These are phyloP conservation scores for Pangasius macronema DNA, from an alignment of 2,797 vertebrate genomes.

Conservation along the genomic window DNA sequence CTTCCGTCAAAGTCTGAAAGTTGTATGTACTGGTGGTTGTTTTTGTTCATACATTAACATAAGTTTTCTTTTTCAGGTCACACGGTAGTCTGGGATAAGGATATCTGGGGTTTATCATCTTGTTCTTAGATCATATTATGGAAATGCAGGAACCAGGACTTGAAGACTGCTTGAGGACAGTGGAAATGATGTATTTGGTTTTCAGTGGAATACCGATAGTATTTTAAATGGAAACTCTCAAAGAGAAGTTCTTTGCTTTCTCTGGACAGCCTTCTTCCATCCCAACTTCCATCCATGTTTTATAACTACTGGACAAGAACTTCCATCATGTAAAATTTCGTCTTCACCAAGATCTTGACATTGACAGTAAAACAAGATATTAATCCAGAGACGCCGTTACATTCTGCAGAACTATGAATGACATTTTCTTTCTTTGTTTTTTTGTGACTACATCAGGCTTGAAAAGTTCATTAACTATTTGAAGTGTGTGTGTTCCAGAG, in stretches of 20 bases:
- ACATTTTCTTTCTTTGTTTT: slow-evolving; percentile 35
- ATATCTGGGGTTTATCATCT: slow-evolving; percentile 56
- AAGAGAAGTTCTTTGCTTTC: slow-evolving; percentile 59
- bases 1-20: background rate
- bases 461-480: slow-evolving; percentile 61
- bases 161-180: slow-evolving; percentile 47
- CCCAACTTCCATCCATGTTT: slow-evolving; percentile 62
- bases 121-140: slow-evolving; percentile 63
- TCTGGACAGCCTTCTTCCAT: slow-evolving; percentile 60
- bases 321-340: slow-evolving; percentile 55
- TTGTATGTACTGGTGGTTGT: background rate
- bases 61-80: slow-evolving; percentile 71
- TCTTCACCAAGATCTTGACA: slow-evolving; percentile 43
- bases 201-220: slow-evolving; percentile 65
- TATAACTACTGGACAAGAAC: slow-evolving; percentile 49
- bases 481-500: slow-evolving; percentile 71
- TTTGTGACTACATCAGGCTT: slow-evolving; percentile 59
- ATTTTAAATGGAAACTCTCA: slow-evolving; percentile 60
- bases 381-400: slow-evolving; percentile 38
- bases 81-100: slow-evolving; percentile 73
- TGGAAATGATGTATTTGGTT: slow-evolving; percentile 66
- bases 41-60: slow-evolving; percentile 25
- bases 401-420: slow-evolving; percentile 40
- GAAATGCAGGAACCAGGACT: slow-evolving; percentile 43
- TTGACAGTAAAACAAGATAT: slow-evolving; percentile 32